phyloP scores from a whole-genome alignment of 2,113 vertebrate species.

The Gymnogyps californianus region DNA sequence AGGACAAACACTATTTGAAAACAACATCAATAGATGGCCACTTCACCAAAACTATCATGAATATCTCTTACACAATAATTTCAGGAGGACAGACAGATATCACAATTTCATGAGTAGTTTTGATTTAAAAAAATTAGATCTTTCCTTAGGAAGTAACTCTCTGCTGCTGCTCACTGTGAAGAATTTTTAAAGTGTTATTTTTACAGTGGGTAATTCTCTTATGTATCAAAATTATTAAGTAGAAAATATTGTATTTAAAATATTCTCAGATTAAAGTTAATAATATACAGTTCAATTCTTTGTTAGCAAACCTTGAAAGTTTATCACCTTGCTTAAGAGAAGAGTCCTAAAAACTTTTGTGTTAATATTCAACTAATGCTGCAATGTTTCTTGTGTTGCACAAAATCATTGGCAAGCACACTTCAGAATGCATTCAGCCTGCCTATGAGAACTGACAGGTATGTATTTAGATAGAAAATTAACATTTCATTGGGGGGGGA shows the following conservation, averaged over 20 bases:
- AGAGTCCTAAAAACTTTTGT: not conserved
- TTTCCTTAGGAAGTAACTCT: not conserved
- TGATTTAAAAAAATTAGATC: not conserved
- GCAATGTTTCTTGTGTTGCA: not conserved
- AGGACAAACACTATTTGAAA: not conserved
- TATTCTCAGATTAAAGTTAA: not conserved
- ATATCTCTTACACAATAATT: not conserved
- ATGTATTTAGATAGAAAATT: not conserved
- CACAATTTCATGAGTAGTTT: not conserved
- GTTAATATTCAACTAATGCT: not conserved
- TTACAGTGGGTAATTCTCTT: not conserved
- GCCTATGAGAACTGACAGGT: not conserved
- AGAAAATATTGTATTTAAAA: not conserved
- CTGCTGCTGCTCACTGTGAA: not conserved
- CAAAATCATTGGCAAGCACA: not conserved
- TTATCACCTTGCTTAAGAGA: not conserved
- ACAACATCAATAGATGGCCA: not conserved
- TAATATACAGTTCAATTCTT: not conserved
- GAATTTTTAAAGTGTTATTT: not conserved
- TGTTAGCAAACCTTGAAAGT: not conserved
- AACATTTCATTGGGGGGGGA: not conserved
- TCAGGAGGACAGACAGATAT: not conserved
- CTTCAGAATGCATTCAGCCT: not conserved
- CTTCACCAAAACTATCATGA: not conserved
- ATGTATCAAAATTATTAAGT: not conserved